A percentile compares a stretch with the other conserved stretches of the same genome.
Conservation (phyloP, 2,888 invertebrate genomes). For the Ennomos fuscantarius region DNA sequence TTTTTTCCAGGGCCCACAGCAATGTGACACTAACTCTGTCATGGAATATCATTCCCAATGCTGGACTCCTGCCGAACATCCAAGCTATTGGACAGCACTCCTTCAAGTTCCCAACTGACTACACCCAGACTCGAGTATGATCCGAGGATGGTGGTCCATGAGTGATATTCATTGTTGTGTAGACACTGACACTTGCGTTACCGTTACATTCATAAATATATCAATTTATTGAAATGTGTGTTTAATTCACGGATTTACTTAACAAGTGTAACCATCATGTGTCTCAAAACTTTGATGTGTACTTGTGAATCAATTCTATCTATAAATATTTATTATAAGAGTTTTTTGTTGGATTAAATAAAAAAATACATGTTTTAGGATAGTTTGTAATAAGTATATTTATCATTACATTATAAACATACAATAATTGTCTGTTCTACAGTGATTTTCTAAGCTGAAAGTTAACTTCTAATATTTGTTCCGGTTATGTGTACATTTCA, state of each 20-base stretch:
- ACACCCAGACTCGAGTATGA: conserved; percentile 87
- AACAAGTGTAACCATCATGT: neutral
- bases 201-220: conserved; percentile 42
- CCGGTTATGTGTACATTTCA: conserved; percentile 40
- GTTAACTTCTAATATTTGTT: conserved; percentile 58
- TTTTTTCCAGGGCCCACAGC: conserved; percentile 91
- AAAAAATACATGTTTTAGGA: conserved; percentile 20
- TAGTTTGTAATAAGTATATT: conserved; percentile 60
- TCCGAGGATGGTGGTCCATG: conserved; percentile 48
- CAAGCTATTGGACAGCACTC: conserved; percentile 92
- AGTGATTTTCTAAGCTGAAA: conserved; percentile 71
- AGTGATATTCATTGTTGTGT: conserved; percentile 40
- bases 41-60: conserved; percentile 99
- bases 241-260: conserved; percentile 44
- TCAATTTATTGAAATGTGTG: conserved; percentile 52
- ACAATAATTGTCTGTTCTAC: conserved; percentile 73
- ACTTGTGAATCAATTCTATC: conserved; percentile 4
- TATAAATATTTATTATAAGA: neutral
- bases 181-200: conserved; percentile 39
- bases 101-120: conserved; percentile 96
- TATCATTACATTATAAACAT: conserved; percentile 77
- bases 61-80: conserved; percentile 96
- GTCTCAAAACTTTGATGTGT: conserved; percentile 6
- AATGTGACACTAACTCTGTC: conserved; percentile 98
- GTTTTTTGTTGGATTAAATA: conserved; percentile 12